Base-by-base conservation (phyloP, 2,797 vertebrate genomes). In the Sebastes miniatus region DNA sequence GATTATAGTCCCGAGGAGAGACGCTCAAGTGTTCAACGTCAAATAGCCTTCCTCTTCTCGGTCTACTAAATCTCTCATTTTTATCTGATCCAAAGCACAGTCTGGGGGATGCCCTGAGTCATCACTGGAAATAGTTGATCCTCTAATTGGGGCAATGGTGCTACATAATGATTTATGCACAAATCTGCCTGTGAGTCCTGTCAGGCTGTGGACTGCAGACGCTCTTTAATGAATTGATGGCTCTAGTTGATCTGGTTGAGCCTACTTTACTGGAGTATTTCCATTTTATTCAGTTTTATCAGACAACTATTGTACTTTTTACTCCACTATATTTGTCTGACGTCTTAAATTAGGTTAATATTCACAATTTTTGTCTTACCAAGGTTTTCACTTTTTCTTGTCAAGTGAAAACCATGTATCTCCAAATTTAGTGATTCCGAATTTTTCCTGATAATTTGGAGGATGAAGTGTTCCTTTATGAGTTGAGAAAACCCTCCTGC, bases 1-100 rank as follows among this genome's bases (percentile, higher is more conserved):
- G 86, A 87, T 88, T 81, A 81, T 8, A 2, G 25, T 29, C 34
- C 43, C 2, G 6, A 9, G 56, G 39, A 73, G 43, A 71, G 65
- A 74, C 52, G 43, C 54, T 39, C 36, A 39, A 39, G 36, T 13
- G 36, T 39, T 0, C 36, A 39, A 13, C 36, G 36, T 54, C 20
- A 0, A 50, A 16, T 3, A 63, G 20, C 31, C 13, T 4, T n/a
- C 24, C 22, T 65, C 25, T 25, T 16, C 56, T 66, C 39, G 4
- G 47, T 59, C 63, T 3, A 4, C 7, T 67, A 39, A 13, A 70
- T 47, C 66, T 57, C 12, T 50, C n/a, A 50, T 78, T 36, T 64
- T 18, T 16, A 7, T 47, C 0, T 47, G 6, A 27, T 52, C 47
- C 12, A n/a, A 25, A 47, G 8, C n/a, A 52, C 52, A 39, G 31